Base-by-base conservation (phyloP, 2,113 vertebrate species). In the Oreochromis aureus region DNA sequence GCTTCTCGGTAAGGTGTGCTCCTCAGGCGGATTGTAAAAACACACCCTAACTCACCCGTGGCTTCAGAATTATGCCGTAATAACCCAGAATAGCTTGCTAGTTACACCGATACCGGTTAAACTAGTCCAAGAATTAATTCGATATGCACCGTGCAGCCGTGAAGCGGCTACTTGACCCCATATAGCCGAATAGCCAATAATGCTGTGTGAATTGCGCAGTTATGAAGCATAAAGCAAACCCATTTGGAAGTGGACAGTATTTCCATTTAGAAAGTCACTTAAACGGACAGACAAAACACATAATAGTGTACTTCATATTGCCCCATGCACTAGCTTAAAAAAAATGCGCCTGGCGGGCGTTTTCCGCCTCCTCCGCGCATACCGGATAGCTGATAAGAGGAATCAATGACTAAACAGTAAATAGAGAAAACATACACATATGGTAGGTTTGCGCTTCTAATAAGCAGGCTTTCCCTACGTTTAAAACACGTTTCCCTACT, bases 121-220 rank as follows among this genome's bases (percentile, higher is more conserved):
- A 86, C 76, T 39, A 27, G 71, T 91, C 90, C 85, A 71, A 71
- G 27, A 88, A 69, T 91, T 32, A 85, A 92, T 53, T 48, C n/a
- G 86, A 89, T 22, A 83, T 51, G 85, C 89, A 79, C 13, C 81
- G 2, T 19, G 85, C 73, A 76, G 58, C 51, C n/a, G 24, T 3
- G 34, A 59, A 83, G 8, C 48, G 19, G 78, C 93, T 22, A 61
- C 91, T 61, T 82, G 86, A 85, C 76, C 83, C 84, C 59, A 13
- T 54, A 54, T 10, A 61, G 79, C 32, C 71, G 11, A 5, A 53
- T 10, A 53, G 63, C 76, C 15, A 32, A 73, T 80, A 89, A 58
- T 13, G 89, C 91, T 8, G 44, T 10, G 27, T 86, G 84, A 92
- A 94, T 91, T 95, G 93, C 95, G 95, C 96, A 96, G 92, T 95